Evolutionary conservation across 2,888 invertebrate species (phyloP).

Genomic region (Acanthosepion pharaonis): DNA sequence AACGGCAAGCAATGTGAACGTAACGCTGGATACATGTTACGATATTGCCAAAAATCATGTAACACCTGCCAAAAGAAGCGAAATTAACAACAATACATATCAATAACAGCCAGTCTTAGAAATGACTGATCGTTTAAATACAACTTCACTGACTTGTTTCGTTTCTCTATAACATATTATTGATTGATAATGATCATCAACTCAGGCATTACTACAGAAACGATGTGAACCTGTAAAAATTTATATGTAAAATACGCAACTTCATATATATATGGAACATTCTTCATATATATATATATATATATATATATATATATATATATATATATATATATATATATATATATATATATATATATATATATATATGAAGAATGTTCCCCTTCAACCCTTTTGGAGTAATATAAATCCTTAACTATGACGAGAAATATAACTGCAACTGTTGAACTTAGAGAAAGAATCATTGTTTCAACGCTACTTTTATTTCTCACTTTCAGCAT

Average conservation of each 20-base stretch:
- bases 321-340: conserved; percentile 5
- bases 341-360: background rate
- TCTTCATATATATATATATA: background rate
- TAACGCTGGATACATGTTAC: conserved; percentile 58
- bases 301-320: conserved; percentile 1
- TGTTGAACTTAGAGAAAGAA: no score
- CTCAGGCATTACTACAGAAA: no score
- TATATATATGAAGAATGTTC: background rate
- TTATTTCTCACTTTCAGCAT: no score
- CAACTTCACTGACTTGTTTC: background rate
- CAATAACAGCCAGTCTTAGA: background rate
- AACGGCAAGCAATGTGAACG: conserved; percentile 54
- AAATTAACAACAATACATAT: background rate
- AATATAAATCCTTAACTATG: no score
- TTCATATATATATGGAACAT: background rate
- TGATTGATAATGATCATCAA: no score
- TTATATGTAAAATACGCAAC: no score
- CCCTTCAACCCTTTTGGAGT: no score
- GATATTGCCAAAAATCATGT: conserved; percentile 59
- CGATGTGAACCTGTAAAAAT: no score
- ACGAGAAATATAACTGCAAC: no score
- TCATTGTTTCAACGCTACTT: no score
- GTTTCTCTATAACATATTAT: background rate
- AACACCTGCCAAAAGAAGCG: conserved; percentile 51
- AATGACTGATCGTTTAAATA: background rate